Conservation (phyloP, 2,888 invertebrate genomes). For the Hydraecia micacea region DNA sequence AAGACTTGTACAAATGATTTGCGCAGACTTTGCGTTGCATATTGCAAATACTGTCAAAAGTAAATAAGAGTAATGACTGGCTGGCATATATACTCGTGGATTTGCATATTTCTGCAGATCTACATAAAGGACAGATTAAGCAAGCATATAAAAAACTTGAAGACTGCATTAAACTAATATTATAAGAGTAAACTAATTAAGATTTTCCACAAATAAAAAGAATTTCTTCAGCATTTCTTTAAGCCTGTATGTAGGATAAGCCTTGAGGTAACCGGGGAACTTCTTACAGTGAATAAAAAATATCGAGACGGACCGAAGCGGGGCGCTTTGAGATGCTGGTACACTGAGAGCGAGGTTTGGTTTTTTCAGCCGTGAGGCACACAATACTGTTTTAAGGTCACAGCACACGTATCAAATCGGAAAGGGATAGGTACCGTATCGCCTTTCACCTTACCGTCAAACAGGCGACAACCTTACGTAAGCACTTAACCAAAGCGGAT, state of each 20-base stretch:
- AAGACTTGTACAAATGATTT: conserved; percentile 14
- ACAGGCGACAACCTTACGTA: too few relatives aligned
- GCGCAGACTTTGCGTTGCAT: background rate
- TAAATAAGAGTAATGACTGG: background rate
- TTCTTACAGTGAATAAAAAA: conserved; percentile 64
- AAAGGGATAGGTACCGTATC: too few relatives aligned
- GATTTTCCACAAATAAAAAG: conserved; percentile 28
- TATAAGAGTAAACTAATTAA: conserved; percentile 38
- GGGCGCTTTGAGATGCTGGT: conserved; percentile 9
- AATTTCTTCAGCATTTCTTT: conserved; percentile 28
- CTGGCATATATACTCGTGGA: background rate
- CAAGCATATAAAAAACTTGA: background rate
- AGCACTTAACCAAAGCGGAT: too few relatives aligned
- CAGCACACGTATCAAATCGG: too few relatives aligned
- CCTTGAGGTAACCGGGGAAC: conserved; percentile 50
- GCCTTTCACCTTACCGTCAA: too few relatives aligned
- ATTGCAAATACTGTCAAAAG: conserved; percentile 5
- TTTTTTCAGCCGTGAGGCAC: background rate
- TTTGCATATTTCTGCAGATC: background rate
- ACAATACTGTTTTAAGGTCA: too few relatives aligned
- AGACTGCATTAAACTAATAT: conserved; percentile 5
- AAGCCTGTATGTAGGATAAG: conserved; percentile 47
- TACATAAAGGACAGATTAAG: background rate
- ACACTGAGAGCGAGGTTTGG: conserved; percentile 19
- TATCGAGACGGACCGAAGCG: conserved; percentile 54